Base-by-base conservation (phyloP, 2,888 invertebrate species). In the Thecocarcelia acutangulata region DNA sequence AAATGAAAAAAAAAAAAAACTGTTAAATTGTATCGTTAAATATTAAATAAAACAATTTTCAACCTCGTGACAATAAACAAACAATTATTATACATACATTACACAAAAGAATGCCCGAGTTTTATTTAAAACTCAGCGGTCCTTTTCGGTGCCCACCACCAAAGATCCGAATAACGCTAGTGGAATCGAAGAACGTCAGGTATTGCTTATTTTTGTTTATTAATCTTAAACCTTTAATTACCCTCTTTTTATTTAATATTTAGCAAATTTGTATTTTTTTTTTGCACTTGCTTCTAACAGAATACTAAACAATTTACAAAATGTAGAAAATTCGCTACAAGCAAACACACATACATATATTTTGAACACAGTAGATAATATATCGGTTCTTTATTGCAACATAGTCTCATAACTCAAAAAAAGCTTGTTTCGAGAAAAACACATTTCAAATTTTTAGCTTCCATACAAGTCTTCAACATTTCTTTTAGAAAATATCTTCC, bases 111-210 rank as follows among this genome's bases (percentile, higher is more conserved):
- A 93, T 90, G 93, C 94, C 91, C 93, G 94, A 92, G 94, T 96
- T 93, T 94, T 95, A 92, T 96, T 96, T 92, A 97, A 97, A 93
- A 96, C 96, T 86, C 97, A 97, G 93, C 94, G 97, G 89, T 97
- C 97, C 86, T 96, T 97, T 91, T 97, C 97, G 88, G 96, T 97
- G 91, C 97, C 97, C 84, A 96, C 96, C 48, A 95, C 97, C 80
- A 97, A 97, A 93, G 96, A 95, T 90, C 88, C 94, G 86, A 91
- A 90, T 86, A 90, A 90, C 86, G 87, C 90, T 79, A 86, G 87
- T 86, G 89, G 89, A 88, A 90, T 90, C 87, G 90, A 90, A 87
- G 90, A 90, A 87, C 90, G 89, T 87, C 90, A 91, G 91, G 91
- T 91, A 91, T 88, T 87, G 85, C 82, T 59, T 75, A 72, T 74